Conservation (phyloP, 2,888 invertebrate genomes). For the Phalera bucephala region DNA sequence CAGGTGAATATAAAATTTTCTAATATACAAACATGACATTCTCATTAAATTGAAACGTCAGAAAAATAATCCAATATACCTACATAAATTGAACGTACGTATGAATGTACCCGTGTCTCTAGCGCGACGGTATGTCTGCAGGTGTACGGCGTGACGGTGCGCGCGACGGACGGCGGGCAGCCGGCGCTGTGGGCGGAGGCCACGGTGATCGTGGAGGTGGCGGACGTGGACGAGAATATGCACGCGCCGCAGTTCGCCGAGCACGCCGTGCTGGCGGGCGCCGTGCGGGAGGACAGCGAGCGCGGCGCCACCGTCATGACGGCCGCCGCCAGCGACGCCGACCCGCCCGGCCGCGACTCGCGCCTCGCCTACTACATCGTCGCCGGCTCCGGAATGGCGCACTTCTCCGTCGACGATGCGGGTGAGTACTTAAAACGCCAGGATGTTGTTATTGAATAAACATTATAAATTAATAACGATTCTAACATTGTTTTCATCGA, state of each 20-base stretch:
- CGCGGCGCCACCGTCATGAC: conserved; percentile 90
- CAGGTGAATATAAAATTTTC: conserved; percentile 84
- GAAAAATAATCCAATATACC: no score
- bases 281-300: conserved; percentile 91
- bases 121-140: conserved; percentile 23
- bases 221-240: conserved; percentile 97
- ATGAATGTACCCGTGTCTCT: no score
- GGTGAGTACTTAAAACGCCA: conserved; percentile 83
- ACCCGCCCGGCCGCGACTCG: conserved; percentile 91
- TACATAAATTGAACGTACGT: no score
- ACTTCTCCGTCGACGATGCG: conserved; percentile 94
- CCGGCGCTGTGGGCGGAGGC: conserved; percentile 92
- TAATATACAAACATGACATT: no score
- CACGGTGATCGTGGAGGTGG: conserved; percentile 91
- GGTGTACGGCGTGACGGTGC: conserved; percentile 93
- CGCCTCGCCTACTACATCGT: conserved; percentile 93
- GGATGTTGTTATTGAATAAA: neutral
- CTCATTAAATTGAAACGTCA: no score
- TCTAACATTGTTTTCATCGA: neutral
- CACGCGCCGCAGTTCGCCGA: conserved; percentile 92
- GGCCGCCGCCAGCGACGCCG: conserved; percentile 91
- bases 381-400: conserved; percentile 95
- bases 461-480: neutral
- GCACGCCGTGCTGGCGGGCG: conserved; percentile 87
- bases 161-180: conserved; percentile 93